These are phyloP conservation scores for Oasisia sp. DNA, from an alignment of 2,888 invertebrate species.

Conservation along the genomic window DNA sequence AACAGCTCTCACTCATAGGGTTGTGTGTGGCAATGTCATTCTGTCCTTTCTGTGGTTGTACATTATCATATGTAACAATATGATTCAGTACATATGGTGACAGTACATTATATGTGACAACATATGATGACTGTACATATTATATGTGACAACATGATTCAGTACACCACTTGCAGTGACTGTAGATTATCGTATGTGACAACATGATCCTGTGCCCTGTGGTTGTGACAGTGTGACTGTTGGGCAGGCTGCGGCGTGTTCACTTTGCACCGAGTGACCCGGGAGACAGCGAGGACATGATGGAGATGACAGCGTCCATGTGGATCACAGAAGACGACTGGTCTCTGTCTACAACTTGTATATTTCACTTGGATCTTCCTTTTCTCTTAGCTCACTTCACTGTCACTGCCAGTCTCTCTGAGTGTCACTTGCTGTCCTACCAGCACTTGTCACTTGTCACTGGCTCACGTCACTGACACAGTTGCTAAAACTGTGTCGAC, in stretches of 20 bases:
- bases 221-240: not conserved
- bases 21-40: not conserved
- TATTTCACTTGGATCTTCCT: not conserved
- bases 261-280: not conserved
- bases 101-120: too few relatives aligned
- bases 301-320: constrained; percentile 5
- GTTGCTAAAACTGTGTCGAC: not conserved
- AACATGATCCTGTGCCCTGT: too few relatives aligned
- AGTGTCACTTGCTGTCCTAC: not conserved
- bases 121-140: too few relatives aligned
- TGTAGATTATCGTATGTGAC: too few relatives aligned
- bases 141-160: too few relatives aligned
- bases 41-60: not conserved
- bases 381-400: not conserved
- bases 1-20: too few relatives aligned
- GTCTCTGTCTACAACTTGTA: not conserved
- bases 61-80: too few relatives aligned
- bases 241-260: not conserved
- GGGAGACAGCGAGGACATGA: not conserved
- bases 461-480: not conserved
- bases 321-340: not conserved
- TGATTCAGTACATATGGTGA: too few relatives aligned
- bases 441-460: not conserved
- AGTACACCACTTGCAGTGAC: too few relatives aligned
- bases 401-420: not conserved